Base-by-base conservation (phyloP, 53 echinoderm and acorn worm genomes). In the Holothuria leucospilota region DNA sequence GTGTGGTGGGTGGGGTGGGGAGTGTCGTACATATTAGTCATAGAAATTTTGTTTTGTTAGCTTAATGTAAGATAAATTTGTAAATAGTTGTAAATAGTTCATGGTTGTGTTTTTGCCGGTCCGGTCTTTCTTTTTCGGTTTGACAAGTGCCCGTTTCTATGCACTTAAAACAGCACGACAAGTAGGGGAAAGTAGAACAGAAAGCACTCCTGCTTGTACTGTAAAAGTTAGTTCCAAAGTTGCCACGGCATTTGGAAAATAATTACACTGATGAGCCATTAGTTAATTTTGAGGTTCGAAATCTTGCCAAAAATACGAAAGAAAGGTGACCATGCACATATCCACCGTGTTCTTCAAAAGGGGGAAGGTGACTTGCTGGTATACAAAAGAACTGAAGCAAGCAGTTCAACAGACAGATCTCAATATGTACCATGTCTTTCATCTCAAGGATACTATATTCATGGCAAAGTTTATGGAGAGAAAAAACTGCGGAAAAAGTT, bases 131-230 rank as follows among this genome's bases (percentile, higher is more conserved):
- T n/a, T n/a, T n/a, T n/a, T n/a, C n/a, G n/a, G n/a, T n/a, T n/a
- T n/a, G n/a, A n/a, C n/a, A n/a, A n/a, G n/a, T n/a, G n/a, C n/a
- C n/a, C n/a, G n/a, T n/a, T n/a, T n/a, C n/a, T n/a, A n/a, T n/a
- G n/a, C n/a, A n/a, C n/a, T n/a, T n/a, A n/a, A n/a, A n/a, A n/a
- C n/a, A n/a, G n/a, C n/a, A n/a, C n/a, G n/a, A 68, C 13, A 29
- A 68, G 13, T 27, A 68, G 25, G 4, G 6, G 72, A 53, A 68
- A 68, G 30, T 93, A 82, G 87, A 90, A 93, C 77, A 93, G 90
- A 82, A 90, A 85, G 30, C 85, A 93, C 29, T 88, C 62, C 62
- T 93, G 93, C 59, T 38, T 87, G 26, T 93, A 88, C 62, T 93
- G 93, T 38, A 85, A 42, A 88, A 86, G 26, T 29, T 90, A 6